A percentile compares a stretch with the other conserved stretches of the same genome.
Evolutionary conservation across 2,797 vertebrate species (phyloP).

Genomic region (Cebuella pygmaea): DNA sequence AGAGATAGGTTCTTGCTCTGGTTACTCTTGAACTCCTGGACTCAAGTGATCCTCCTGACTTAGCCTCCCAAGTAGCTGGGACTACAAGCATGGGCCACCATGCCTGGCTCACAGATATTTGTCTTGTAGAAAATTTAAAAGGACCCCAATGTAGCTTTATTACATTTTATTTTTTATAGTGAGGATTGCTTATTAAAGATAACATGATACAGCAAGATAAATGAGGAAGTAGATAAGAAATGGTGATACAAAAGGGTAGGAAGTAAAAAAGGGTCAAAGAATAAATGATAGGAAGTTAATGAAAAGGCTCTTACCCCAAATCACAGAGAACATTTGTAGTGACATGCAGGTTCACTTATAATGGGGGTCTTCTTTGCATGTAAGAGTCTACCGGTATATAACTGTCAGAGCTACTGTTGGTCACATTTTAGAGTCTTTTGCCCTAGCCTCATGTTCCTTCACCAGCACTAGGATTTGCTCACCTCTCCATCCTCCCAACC

Average conservation of each 20-base stretch:
- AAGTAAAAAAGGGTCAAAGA: not conserved
- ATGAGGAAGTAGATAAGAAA: not conserved
- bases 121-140: not conserved
- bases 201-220: not conserved
- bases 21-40: not conserved
- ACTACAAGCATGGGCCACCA: not conserved
- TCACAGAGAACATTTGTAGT: not conserved
- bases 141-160: not conserved
- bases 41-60: not conserved
- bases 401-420: not conserved
- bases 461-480: not conserved
- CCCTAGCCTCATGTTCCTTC: not conserved
- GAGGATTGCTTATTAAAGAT: conserved; percentile 4
- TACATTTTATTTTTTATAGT: conserved; percentile 23
- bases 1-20: not conserved
- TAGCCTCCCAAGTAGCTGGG: not conserved
- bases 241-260: not conserved
- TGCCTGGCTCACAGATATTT: not conserved
- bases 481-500: not conserved
- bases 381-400: not conserved
- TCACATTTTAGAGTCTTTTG: not conserved
- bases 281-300: not conserved
- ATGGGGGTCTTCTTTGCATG: not conserved
- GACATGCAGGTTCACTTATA: not conserved
- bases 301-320: not conserved